phyloP scores from a whole-genome alignment of 2,797 vertebrate genomes.

The Etheostoma perlongum region DNA sequence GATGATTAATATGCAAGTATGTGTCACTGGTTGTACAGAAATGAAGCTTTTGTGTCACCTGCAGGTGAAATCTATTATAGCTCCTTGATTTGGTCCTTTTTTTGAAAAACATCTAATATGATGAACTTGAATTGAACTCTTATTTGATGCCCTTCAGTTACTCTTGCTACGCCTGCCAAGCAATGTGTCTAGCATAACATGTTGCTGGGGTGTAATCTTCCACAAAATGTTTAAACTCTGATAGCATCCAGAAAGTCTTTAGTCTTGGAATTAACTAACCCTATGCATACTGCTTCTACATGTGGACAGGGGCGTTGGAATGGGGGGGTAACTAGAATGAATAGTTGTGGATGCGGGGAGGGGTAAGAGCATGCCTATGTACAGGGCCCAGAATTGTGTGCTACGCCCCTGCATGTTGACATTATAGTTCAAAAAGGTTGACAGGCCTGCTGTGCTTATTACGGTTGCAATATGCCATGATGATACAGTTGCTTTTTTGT shows the following conservation, averaged over 20 bases:
- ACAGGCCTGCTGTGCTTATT: background rate
- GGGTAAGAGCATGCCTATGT: too few species aligned
- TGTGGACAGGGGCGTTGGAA: too few species aligned
- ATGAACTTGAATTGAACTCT: background rate
- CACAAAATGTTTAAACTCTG: background rate
- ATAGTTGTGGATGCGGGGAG: too few species aligned
- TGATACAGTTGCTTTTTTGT: background rate
- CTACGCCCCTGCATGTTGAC: too few species aligned
- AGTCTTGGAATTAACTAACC: background rate
- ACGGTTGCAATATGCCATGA: background rate
- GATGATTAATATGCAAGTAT: slow-evolving; percentile 24
- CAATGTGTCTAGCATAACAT: background rate
- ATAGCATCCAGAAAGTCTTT: background rate
- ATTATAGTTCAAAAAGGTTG: background rate
- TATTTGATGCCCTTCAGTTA: background rate
- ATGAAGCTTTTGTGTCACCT: slow-evolving; percentile 22
- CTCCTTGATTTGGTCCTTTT: background rate
- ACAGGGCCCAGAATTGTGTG: too few species aligned
- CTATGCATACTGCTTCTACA: background rate
- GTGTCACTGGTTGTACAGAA: slow-evolving; percentile 17
- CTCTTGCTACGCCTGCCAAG: background rate
- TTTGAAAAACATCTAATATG: background rate
- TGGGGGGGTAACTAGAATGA: too few species aligned
- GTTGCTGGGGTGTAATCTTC: background rate
- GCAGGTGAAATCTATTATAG: slow-evolving; percentile 15